Conservation (phyloP, 2,888 invertebrate genomes). For the Margaritifera margaritifera region DNA sequence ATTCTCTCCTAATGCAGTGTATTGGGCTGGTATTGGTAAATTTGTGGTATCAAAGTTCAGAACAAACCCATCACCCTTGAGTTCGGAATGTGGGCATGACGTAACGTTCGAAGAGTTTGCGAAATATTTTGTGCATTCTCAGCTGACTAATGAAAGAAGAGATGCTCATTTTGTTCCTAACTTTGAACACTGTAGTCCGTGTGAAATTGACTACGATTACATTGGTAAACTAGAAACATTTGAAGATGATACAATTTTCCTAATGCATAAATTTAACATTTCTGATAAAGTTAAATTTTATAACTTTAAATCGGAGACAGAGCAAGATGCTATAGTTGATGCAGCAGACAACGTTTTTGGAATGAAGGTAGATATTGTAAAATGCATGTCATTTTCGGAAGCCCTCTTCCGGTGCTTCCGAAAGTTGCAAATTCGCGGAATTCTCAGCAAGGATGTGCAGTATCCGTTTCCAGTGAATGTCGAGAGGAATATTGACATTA, state of each 20-base stretch:
- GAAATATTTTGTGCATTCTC: constrained; percentile 40
- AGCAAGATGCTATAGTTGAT: constrained; percentile 34
- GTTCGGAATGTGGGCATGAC: constrained; percentile 42
- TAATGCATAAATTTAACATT: constrained; percentile 24
- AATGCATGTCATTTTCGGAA: constrained; percentile 33
- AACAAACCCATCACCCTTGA: constrained; percentile 23
- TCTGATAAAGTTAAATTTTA: constrained; percentile 21
- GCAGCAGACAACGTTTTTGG: constrained; percentile 33
- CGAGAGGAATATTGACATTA: constrained; percentile 14
- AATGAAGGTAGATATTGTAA: constrained; percentile 24
- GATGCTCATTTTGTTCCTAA: constrained; percentile 48
- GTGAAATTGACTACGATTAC: constrained; percentile 40
- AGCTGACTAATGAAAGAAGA: constrained; percentile 27
- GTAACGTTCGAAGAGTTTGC: constrained; percentile 52
- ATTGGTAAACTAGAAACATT: constrained; percentile 51
- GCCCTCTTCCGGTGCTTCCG: constrained; percentile 37
- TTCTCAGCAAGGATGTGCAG: constrained; percentile 32
- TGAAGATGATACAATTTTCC: constrained; percentile 36
- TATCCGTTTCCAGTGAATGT: constrained; percentile 28
- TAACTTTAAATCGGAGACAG: constrained; percentile 31
- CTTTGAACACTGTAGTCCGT: constrained; percentile 47
- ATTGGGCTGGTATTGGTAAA: constrained; percentile 32
- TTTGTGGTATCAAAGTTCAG: constrained; percentile 33
- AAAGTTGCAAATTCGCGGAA: constrained; percentile 42
- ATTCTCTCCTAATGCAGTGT: constrained; percentile 43